Base-by-base conservation (phyloP, 2,888 invertebrate genomes). In the Parnassius mnemosyne region DNA sequence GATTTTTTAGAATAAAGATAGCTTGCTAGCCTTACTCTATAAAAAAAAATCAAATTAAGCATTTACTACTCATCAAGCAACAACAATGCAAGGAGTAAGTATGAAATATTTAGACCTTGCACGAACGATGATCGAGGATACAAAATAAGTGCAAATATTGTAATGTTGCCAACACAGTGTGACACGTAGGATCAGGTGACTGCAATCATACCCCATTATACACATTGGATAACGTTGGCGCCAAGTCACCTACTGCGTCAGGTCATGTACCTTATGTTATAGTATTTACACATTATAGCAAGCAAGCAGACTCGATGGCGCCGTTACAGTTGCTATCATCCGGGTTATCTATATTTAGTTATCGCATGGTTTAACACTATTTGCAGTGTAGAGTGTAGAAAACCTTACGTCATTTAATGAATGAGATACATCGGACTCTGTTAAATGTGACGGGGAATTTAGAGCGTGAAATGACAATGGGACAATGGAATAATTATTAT, bases 381-480 rank as follows among this genome's bases (percentile, higher is more conserved):
- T 77, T 77, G 76, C 71, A 66, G 67, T 74, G 68, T 66, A 72
- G 81, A 78, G 81, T 34, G 34, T 34, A 34, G 34, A 34, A 5
- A 78, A 81, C 78, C 76, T 73, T 70, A 66, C 70, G 47, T 70
- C 66, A 68, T 67, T 73, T 73, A 71, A 75, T 80, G 80, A 85
- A 84, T 83, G 84, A 80, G 61, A 61, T 73, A 74, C 73, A 73
- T 80, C 78, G 61, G n/a, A 9, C 41, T 42, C 44, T 57, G 57
- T 61, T 47, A 57, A 81, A 81, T 79, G 78, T 66, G 52, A 56
- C 68, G 70, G 70, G 75, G 75, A 85, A 87, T 85, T 84, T 76
- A 82, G 87, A 89, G 85, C 87, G 86, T 84, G 84, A 86, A 81
- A 74, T 78, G 77, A 83, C 83, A 87, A 83, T 83, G 69, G 77